A percentile compares a stretch with the other conserved stretches of the same genome.
Evolutionary conservation across 2,888 invertebrate genomes (phyloP).

Genomic region (Hydraecia micacea): DNA sequence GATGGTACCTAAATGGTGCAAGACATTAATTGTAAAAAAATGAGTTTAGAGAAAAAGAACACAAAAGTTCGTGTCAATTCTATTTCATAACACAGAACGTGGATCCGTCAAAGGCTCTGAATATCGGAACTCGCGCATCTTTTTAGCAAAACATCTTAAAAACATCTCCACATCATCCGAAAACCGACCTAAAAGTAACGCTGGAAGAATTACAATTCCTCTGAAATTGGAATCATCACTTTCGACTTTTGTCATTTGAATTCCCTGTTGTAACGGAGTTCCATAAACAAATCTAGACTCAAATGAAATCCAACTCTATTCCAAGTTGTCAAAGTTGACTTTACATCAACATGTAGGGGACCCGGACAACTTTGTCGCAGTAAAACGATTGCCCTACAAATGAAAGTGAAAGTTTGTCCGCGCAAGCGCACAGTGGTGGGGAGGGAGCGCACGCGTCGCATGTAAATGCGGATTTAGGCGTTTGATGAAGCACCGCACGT

Average conservation of each 20-base stretch:
- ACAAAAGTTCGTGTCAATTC: slow-evolving; percentile 83
- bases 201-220: slow-evolving; percentile 48
- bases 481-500: slow-evolving; percentile 84
- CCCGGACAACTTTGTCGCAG: slow-evolving; percentile 69
- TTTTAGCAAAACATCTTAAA: slow-evolving; percentile 68
- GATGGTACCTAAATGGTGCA: slow-evolving; percentile 14
- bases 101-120: slow-evolving; percentile 87
- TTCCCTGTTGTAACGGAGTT: slow-evolving; percentile 73
- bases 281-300: slow-evolving; percentile 36
- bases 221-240: slow-evolving; percentile 68
- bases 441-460: slow-evolving; percentile 81
- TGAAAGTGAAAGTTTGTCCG: slow-evolving; percentile 88
- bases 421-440: slow-evolving; percentile 71
- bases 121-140: slow-evolving; percentile 82
- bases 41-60: slow-evolving; percentile 66
- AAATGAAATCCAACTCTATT: slow-evolving; percentile 54
- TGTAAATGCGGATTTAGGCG: slow-evolving; percentile 85
- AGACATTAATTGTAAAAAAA: slow-evolving; percentile 39
- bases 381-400: slow-evolving; percentile 85
- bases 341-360: slow-evolving; percentile 24
- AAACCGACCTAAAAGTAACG: slow-evolving; percentile 57
- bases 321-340: slow-evolving; percentile 38
- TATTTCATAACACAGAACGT: slow-evolving; percentile 87
- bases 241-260: slow-evolving; percentile 77
- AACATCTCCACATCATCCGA: slow-evolving; percentile 12